Conservation (phyloP, 2,113 vertebrate genomes). For the Pteruthius melanotis region DNA sequence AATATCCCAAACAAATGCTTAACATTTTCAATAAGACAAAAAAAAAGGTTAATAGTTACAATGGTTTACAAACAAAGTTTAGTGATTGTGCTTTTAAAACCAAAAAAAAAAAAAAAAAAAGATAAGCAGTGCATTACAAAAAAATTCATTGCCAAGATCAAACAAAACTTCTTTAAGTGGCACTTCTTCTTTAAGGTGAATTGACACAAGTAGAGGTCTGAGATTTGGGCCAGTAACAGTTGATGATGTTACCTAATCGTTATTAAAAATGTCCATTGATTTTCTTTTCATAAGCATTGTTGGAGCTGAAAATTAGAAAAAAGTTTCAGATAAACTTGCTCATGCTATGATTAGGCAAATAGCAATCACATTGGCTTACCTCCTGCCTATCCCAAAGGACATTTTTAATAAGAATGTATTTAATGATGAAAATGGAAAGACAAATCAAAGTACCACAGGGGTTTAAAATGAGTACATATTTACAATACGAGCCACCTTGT, state of each 20-base stretch:
- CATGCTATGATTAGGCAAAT: slow-evolving; percentile 59
- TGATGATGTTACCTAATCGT: slow-evolving; percentile 58
- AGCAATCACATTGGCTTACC: slow-evolving; percentile 67
- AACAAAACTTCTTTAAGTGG: slow-evolving; percentile 88
- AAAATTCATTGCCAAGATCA: slow-evolving; percentile 74
- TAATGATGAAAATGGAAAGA: slow-evolving; percentile 84
- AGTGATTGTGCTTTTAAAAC: slow-evolving; percentile 99
- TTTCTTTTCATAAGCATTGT: slow-evolving; percentile 53
- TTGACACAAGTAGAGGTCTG: slow-evolving; percentile 82
- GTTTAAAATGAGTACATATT: slow-evolving; percentile 89
- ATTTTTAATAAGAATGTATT: slow-evolving; percentile 85
- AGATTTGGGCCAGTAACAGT: slow-evolving; percentile 76
- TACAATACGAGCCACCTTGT: slow-evolving; percentile 84
- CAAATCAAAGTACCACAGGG: slow-evolving; percentile 89
- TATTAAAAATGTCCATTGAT: slow-evolving; percentile 73
- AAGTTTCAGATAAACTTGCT: slow-evolving; percentile 66
- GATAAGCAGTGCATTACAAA: slow-evolving; percentile 97
- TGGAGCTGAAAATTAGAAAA: slow-evolving; percentile 68
- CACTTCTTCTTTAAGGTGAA: slow-evolving; percentile 89
- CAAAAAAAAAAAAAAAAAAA: slow-evolving; percentile 88
- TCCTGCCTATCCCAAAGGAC: slow-evolving; percentile 69
- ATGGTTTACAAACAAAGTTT: slow-evolving; percentile 99
- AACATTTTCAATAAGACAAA: slow-evolving; percentile 93
- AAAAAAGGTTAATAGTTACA: slow-evolving; percentile 98
- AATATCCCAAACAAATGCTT: slow-evolving; percentile 77